phyloP scores from a whole-genome alignment of 2,888 invertebrate species.

The Caenorhabditis sp. region DNA sequence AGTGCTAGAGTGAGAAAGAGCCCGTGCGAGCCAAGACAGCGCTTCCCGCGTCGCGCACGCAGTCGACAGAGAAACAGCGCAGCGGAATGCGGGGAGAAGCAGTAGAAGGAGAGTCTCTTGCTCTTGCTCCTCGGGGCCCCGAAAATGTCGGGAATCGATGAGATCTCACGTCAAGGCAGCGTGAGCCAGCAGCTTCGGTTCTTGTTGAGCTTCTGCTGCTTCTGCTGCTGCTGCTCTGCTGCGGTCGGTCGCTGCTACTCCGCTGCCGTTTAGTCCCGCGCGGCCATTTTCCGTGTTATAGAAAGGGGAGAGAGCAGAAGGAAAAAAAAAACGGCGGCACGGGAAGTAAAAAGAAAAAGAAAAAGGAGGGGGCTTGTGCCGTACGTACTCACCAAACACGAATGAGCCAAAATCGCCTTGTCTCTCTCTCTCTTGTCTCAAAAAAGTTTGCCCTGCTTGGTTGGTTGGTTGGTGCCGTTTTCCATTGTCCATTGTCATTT shows the following conservation, averaged over 20 bases:
- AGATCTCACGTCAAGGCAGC: constrained; percentile 66
- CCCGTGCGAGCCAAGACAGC: constrained; percentile 8
- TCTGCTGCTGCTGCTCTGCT: constrained; percentile 47
- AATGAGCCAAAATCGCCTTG: constrained; percentile 61
- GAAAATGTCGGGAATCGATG: constrained; percentile 64
- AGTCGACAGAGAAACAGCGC: constrained; percentile 17
- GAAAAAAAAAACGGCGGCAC: constrained; percentile 35
- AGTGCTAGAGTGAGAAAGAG: constrained; percentile 1
- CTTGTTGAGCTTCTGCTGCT: constrained; percentile 47
- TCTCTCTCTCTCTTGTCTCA: constrained; percentile 54
- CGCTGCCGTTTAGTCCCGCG: constrained; percentile 63
- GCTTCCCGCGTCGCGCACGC: no score
- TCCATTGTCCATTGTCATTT: no score
- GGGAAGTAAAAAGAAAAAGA: constrained; percentile 34
- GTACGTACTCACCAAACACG: constrained; percentile 60
- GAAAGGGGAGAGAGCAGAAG: constrained; percentile 38
- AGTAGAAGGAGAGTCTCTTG: constrained; percentile 10
- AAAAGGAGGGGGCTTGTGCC: constrained; percentile 34
- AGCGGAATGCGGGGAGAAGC: constrained; percentile 28
- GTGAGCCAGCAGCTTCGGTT: constrained; percentile 52
- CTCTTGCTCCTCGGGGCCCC: constrained; percentile 21
- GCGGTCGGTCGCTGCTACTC: no score
- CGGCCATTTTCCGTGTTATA: constrained; percentile 58
- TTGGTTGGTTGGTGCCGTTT: no score
- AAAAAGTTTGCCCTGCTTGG: constrained; percentile 41